These are phyloP conservation scores for Mongoloraphidia duomilia DNA, from an alignment of 2,888 invertebrate genomes.

Conservation along the genomic window DNA sequence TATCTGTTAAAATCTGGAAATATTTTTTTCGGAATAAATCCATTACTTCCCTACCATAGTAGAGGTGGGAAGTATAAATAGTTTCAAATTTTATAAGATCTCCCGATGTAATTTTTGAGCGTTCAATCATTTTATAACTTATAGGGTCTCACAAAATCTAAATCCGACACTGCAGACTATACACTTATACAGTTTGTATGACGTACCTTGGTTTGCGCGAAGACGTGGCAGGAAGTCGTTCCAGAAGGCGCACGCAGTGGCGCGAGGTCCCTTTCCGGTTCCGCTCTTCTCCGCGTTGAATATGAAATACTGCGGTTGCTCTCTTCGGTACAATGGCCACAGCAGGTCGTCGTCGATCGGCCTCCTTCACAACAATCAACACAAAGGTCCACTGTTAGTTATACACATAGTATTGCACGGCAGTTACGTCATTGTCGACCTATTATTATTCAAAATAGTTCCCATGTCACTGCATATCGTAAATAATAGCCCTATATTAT, in stretches of 20 bases:
- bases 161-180: not conserved
- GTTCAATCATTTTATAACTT: not conserved
- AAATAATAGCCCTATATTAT: too few relatives aligned
- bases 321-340: slow-evolving; percentile 79
- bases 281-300: slow-evolving; percentile 70
- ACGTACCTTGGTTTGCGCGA: slow-evolving; percentile 51
- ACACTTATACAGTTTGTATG: too few relatives aligned
- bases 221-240: slow-evolving; percentile 87
- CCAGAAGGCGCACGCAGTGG: slow-evolving; percentile 91
- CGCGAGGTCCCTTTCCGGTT: slow-evolving; percentile 57
- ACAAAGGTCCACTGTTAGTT: slow-evolving; percentile 14
- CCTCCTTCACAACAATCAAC: slow-evolving; percentile 31
- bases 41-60: too few relatives aligned
- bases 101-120: not conserved
- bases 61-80: too few relatives aligned
- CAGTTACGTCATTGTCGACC: too few relatives aligned
- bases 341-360: slow-evolving; percentile 54
- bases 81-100: not conserved
- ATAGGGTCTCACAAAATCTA: not conserved
- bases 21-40: too few relatives aligned
- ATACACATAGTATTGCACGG: too few relatives aligned
- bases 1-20: too few relatives aligned
- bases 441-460: too few relatives aligned
- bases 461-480: too few relatives aligned
- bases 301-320: slow-evolving; percentile 78